A percentile compares a stretch with the other conserved stretches of the same genome.
These are phyloP conservation scores for Lepilemur ruficaudatus DNA, from an alignment of 2,797 vertebrate species.

Conservation along the genomic window DNA sequence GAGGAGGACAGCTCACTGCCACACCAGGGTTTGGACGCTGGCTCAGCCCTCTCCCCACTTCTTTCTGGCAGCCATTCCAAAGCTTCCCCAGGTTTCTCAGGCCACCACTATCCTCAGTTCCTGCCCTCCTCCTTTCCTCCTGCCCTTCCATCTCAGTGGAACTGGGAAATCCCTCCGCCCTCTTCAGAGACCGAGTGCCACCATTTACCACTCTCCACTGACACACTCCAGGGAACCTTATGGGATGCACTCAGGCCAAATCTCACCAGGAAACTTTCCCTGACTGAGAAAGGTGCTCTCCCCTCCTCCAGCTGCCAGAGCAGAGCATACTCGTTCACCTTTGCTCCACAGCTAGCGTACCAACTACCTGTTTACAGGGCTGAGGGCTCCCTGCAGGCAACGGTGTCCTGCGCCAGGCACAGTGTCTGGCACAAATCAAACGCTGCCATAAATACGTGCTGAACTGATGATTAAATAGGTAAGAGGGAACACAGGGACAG, in stretches of 20 bases:
- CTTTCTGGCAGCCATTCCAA: background rate
- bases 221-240: background rate
- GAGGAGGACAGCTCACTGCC: background rate
- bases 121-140: background rate
- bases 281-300: background rate
- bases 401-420: background rate
- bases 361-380: background rate
- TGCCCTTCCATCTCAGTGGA: background rate
- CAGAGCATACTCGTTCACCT: background rate
- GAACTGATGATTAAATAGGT: constrained; percentile 6
- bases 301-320: background rate
- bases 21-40: background rate
- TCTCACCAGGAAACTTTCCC: background rate
- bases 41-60: background rate
- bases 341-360: background rate
- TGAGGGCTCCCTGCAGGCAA: background rate
- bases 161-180: background rate
- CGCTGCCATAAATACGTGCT: background rate
- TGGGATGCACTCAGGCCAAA: background rate
- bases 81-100: background rate
- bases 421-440: background rate
- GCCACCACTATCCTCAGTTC: background rate
- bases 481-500: background rate
- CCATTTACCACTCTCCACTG: background rate
- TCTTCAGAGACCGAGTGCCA: background rate